Base-by-base conservation (phyloP, 2,888 invertebrate genomes). In the Lochmaea capreae region DNA sequence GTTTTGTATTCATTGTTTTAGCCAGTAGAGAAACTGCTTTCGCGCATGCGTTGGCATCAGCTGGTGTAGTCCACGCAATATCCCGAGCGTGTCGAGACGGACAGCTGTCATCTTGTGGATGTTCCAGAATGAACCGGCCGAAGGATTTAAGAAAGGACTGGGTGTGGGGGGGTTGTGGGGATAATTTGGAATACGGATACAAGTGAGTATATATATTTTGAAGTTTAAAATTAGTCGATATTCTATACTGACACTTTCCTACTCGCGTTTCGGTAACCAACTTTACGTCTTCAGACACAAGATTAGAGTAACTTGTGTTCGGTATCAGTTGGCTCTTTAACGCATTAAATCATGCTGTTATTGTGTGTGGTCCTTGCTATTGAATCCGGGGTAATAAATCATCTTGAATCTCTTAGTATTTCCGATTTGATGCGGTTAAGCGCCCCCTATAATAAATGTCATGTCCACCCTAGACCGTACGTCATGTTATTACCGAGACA, bases 141-240 rank as follows among this genome's bases (percentile, higher is more conserved):
- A 91, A 92, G 80, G 94, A 95, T 85, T 89, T 98, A 71, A 93
- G 95, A 81, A 90, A 92, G 71, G 97, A 98, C 84, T 99, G 97
- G 97, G 93, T 96, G 65, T 99, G 99, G 99, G 97, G 97, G 43
- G 99, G 99, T 33, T 99, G 98, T 83, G 98, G 98, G 0, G 98
- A 99, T 87, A 97, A 99, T 88, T 91, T 98, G 72, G 96, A 97
- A 87, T 98, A 97, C 86, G 97, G 97, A 74, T 97, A 97, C 90
- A 95, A 95, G 94, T 96, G 87, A 91, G 92, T 79, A 14, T 39
- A 6, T 33, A 33, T 33, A 5, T 39, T 39, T 9, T 0, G 8
- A 39, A 39, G 33, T 39, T 39, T 39, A 39, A 39, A 39, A 8
- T 33, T 5, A 6, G 6, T 33, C 33, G 33, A 33, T 33, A 22